Percentiles rank a stretch among this genome's conserved stretches.
These are phyloP conservation scores for Schizopygopsis malacanthus DNA, from an alignment of 2,797 vertebrate species.

Conservation along the genomic window DNA sequence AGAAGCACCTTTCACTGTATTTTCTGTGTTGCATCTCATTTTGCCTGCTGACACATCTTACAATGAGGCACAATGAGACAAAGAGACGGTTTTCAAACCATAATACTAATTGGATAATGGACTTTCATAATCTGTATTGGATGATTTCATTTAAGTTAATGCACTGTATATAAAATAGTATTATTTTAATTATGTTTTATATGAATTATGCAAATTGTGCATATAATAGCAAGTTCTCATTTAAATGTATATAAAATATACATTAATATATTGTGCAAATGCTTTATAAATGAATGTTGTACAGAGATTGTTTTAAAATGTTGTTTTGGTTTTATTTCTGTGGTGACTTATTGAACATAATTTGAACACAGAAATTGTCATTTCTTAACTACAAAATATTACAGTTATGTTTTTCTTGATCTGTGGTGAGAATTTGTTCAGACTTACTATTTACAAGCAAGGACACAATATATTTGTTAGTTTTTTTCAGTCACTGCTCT, in stretches of 20 bases:
- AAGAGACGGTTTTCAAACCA: background rate
- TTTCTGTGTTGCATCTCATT: constrained; percentile 1
- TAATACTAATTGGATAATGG: background rate
- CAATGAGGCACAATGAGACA: background rate
- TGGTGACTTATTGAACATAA: background rate
- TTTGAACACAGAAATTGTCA: background rate
- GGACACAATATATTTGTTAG: background rate
- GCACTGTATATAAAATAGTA: background rate
- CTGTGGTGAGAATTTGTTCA: background rate
- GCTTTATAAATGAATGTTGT: background rate
- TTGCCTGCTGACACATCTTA: background rate
- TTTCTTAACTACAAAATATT: background rate
- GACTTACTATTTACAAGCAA: background rate
- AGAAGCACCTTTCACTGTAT: background rate
- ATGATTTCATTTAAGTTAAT: background rate
- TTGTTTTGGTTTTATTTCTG: background rate
- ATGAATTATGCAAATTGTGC: constrained; percentile 11
- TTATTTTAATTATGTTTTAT: constrained; percentile 17
- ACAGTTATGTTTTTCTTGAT: background rate
- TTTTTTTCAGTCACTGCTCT: background rate
- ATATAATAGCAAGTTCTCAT: background rate
- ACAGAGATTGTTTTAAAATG: background rate
- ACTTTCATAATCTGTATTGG: background rate
- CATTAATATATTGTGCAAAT: background rate
- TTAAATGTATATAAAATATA: background rate